Evolutionary conservation across 2,888 invertebrate genomes (phyloP).

Genomic region (Heliconius charithonia): DNA sequence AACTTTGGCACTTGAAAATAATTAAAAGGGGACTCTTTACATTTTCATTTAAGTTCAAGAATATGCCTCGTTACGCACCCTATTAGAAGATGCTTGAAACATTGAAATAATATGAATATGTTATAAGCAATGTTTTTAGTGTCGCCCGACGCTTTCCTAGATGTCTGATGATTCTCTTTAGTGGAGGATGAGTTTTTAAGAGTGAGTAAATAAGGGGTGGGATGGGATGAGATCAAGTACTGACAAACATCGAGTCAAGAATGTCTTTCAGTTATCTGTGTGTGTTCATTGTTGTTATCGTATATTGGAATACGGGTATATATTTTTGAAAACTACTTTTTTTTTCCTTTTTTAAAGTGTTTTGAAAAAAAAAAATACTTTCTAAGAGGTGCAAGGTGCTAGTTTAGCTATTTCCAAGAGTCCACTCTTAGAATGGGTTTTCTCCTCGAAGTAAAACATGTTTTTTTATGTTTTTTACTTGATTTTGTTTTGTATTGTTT

Average conservation of each 20-base stretch:
- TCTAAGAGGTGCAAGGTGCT: too few species aligned
- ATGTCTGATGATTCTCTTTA: constrained; percentile 30
- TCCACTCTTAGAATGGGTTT: too few species aligned
- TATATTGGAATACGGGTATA: constrained; percentile 49
- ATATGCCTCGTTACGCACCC: constrained; percentile 37
- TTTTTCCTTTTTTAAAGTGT: too few species aligned
- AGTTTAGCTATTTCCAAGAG: too few species aligned
- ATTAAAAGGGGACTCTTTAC: constrained; percentile 28
- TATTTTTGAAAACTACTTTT: too few species aligned
- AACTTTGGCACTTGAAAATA: constrained; percentile 29
- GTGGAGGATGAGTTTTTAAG: constrained; percentile 32
- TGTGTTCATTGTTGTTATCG: constrained; percentile 56
- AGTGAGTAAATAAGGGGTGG: constrained; percentile 34
- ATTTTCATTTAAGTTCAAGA: constrained; percentile 27
- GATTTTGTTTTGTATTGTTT: too few species aligned
- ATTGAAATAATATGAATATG: constrained; percentile 30
- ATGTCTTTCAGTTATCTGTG: constrained; percentile 52
- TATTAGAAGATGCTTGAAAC: constrained; percentile 25
- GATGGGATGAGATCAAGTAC: constrained; percentile 50
- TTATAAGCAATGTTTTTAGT: constrained; percentile 32
- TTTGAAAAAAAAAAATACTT: too few species aligned
- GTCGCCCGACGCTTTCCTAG: constrained; percentile 28
- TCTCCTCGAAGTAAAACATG: too few species aligned
- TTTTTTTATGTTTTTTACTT: too few species aligned
- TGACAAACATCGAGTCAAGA: constrained; percentile 64